phyloP scores from a whole-genome alignment of 2,113 vertebrate genomes.

The Dipodomys ordii region DNA sequence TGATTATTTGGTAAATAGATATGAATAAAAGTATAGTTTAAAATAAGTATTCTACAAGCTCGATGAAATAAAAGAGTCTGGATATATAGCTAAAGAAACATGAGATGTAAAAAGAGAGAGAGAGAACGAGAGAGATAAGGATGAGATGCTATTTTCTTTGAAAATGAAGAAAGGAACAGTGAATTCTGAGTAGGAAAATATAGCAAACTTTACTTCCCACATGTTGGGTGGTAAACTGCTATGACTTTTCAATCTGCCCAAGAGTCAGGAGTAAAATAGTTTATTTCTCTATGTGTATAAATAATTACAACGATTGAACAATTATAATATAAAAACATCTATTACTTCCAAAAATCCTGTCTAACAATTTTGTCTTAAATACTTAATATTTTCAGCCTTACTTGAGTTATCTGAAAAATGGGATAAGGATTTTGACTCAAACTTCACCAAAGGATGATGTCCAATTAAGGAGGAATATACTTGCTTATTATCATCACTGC shows the following conservation, averaged over 20 bases:
- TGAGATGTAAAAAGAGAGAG: neutral
- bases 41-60: neutral
- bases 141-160: neutral
- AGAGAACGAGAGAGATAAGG: neutral
- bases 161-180: conserved; percentile 8
- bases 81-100: neutral
- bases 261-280: neutral
- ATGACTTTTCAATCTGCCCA: too few relatives aligned
- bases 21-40: neutral
- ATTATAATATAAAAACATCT: neutral
- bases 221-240: too few relatives aligned
- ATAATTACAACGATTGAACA: neutral
- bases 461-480: neutral
- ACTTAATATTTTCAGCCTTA: neutral
- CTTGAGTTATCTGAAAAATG: neutral
- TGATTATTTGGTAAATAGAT: too few relatives aligned
- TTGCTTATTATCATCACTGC: neutral
- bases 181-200: neutral
- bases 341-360: neutral
- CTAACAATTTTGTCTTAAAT: neutral
- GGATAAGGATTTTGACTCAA: neutral
- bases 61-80: neutral
- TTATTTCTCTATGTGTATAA: neutral
- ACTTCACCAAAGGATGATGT: neutral
- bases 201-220: neutral